Base-by-base conservation (phyloP, 2,888 invertebrate species). In the Mactromeris polynyma region DNA sequence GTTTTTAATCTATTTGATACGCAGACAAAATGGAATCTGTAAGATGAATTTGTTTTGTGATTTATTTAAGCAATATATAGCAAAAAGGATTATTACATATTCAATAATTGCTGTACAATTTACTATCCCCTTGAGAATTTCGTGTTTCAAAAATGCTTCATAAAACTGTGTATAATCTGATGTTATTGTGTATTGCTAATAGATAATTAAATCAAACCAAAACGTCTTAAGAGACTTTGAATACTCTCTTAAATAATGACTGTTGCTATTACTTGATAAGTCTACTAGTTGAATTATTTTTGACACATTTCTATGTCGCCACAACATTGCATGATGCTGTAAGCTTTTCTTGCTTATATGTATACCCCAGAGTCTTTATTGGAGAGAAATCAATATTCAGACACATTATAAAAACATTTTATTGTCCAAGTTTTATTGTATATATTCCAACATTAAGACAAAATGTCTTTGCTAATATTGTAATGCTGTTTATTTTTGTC, bases 381-480 rank as follows among this genome's bases (percentile, higher is more conserved):
- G 26, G 9, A n/a, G 0, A 26, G 58, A 26, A 64, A 64, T 64
- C 58, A 64, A 64, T 64, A 26, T 6, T 1, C 58, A 26, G 58
- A 26, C 58, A 26, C 58, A 64, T 64, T 64, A 64, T 64, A 64
- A 64, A 64, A 64, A 64, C 11, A 64, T 64, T 64, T 64, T 64
- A 64, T 64, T 64, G 58, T 64, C 58, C 58, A 64, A 64, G 2
- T 64, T 64, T 64, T 64, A 64, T 64, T 64, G 58, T 64, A 64
- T n/a, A 64, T 64, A 64, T 26, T 64, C 58, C 58, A 9, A 64
- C 58, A 64, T 64, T 64, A 26, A 26, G 58, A 64, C 21, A n/a
- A 64, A 64, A 64, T 64, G 58, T 64, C 58, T 64, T 64, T 64
- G 58, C 26, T 64, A 64, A 64, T 64, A 64, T 64, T 64, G 58